Base-by-base conservation (phyloP, 2,797 vertebrate genomes). In the Danio tinwini region DNA sequence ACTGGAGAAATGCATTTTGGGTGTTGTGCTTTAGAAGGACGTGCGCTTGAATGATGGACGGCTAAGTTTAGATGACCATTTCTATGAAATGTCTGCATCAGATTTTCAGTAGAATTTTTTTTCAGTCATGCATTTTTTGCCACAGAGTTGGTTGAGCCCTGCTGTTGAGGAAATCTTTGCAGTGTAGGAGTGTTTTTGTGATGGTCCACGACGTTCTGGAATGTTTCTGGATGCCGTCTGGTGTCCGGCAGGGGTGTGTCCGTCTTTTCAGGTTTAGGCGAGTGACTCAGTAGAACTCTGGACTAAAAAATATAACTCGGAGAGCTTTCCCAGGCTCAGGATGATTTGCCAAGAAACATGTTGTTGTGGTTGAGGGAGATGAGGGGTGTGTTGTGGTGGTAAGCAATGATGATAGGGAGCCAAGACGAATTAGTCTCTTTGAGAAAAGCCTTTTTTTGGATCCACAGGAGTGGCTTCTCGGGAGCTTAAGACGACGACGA, bases 301-400 rank as follows among this genome's bases (percentile, higher is more conserved):
- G 86, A 88, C 85, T 82, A 81, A 84, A 76, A 82, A 83, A 85
- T 83, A 77, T 89, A 84, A 70, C 89, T 87, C 84, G 87, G 82
- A 86, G 86, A 89, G 86, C 74, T 82, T 88, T 88, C 82, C 81
- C 82, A 63, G 86, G 77, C 89, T 90, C 85, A 86, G 85, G 86
- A 88, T 83, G 81, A 90, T 91, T 90, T 88, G 81, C 78, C 77
- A 82, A 78, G 76, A 53, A 82, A 70, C 76, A 78, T 80, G 85
- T 82, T 82, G 80, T 85, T 86, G 85, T 84, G 86, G 55, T 83
- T 76, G 74, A 83, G n/a, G 61, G 29, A 4, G 59, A 77, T 40
- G 73, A 73, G 45, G 81, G 86, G 82, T 81, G 83, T 84, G 82
- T 82, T 78, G 63, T 74, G 63, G 71, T 80, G 76, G 56, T 74